phyloP scores from a whole-genome alignment of 2,113 vertebrate genomes.

The Petrocephalus zakoni region DNA sequence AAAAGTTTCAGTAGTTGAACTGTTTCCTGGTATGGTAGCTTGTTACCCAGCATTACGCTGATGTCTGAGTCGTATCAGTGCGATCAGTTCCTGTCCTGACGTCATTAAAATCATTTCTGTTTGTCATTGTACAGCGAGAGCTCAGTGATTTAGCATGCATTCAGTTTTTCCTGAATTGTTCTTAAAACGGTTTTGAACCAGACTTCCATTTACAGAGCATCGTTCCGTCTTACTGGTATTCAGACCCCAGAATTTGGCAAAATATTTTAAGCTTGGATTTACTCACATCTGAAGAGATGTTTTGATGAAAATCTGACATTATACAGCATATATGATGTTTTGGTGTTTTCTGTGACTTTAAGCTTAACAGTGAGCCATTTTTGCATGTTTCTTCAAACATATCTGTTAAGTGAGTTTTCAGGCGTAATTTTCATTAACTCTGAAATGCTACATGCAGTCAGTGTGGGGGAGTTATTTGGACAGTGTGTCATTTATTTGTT shows the following conservation, averaged over 20 bases:
- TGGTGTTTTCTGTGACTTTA: background rate
- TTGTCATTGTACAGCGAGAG: background rate
- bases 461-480: background rate
- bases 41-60: background rate
- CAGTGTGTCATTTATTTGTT: background rate
- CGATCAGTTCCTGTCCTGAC: background rate
- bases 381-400: background rate
- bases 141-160: background rate
- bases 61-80: background rate
- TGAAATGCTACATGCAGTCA: background rate
- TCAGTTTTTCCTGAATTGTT: background rate
- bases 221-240: background rate
- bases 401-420: background rate
- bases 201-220: background rate
- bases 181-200: background rate
- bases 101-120: background rate
- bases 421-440: background rate
- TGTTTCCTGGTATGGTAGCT: background rate
- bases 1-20: background rate
- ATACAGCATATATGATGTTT: background rate
- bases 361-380: background rate
- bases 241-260: background rate
- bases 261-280: background rate
- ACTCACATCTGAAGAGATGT: background rate
- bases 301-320: background rate